Evolutionary conservation across 2,888 invertebrate genomes (phyloP), one percentile per base, ranked within the genome.

Genomic region (Tanytarsus gracilentus): DNA sequence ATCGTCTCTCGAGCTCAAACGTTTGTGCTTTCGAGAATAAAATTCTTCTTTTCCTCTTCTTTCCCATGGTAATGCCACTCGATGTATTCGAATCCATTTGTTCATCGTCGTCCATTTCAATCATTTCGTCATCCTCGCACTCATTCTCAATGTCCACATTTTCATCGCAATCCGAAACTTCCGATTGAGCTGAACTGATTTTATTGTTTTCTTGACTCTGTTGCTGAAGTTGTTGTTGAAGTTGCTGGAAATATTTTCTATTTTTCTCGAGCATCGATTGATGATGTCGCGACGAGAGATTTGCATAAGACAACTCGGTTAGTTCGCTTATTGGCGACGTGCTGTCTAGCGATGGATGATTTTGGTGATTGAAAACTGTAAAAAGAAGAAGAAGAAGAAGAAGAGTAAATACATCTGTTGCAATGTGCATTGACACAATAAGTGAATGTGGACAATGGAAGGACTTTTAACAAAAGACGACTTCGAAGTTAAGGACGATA

Each of bases 21-120:
- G 97, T 98, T 71, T 98, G 98, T 0, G 93, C 91, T 75, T 97
- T 98, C 55, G 95, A 95, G 75, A 99, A 99, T 2, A 99, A 79
- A 0, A 99, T 97, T 2, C 99, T 82, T 59, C 99, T 81, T 75
- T 99, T 99, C 62, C 97, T 83, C 69, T 95, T 93, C 74, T 95
- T 94, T 69, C 85, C 70, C 14, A 70, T 70, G 18, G 67, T 69
- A 50, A 70, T 71, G 62, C 70, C 66, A 44, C 68, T 69, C 16
- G 50, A 14, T 14, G 11, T 6, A 21, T 16, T 9, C 3, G 51
- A 51, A 67, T 77, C 68, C 68, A 76, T 64, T 1, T 65, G 63
- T 51, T 65, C 65, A n/a, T 65, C 66, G 25, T 70, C 78, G 66
- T 88, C 92, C 67, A 94, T 78, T 67, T 95, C 93, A 68, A 95